Percentiles rank a stretch among this genome's conserved stretches.
Evolutionary conservation across 2,797 vertebrate genomes (phyloP).

Genomic region (Nyctalus aviator): DNA sequence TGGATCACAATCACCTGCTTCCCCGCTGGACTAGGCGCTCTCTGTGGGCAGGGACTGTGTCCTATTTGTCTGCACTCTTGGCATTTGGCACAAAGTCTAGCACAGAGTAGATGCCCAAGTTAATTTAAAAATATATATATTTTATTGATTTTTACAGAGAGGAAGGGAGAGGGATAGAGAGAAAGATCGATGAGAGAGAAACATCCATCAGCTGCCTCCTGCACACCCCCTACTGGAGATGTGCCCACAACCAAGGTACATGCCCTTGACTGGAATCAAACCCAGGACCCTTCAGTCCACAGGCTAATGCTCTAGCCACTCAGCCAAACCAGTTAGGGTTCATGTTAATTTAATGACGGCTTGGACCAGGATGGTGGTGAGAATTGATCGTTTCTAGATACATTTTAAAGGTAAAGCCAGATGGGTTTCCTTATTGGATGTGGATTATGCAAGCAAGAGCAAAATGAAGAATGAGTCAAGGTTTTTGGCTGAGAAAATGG

Average conservation of each 20-base stretch:
- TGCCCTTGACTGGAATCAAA: too few species aligned
- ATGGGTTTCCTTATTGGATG: not conserved
- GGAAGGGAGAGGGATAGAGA: too few species aligned
- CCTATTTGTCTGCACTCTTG: not conserved
- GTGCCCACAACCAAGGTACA: too few species aligned
- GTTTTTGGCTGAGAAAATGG: not conserved
- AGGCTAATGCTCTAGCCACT: too few species aligned
- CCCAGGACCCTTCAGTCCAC: too few species aligned
- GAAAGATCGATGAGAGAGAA: too few species aligned
- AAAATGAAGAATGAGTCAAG: not conserved
- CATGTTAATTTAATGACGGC: not conserved
- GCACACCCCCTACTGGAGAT: too few species aligned
- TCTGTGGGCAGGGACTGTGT: not conserved
- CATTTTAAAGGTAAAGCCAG: conserved; percentile 18
- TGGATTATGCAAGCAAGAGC: not conserved
- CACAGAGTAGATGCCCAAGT: not conserved
- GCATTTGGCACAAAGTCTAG: not conserved
- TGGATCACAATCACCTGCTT: not conserved
- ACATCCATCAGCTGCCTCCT: too few species aligned
- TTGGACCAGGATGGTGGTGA: not conserved
- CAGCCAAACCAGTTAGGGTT: not conserved
- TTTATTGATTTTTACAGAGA: too few species aligned
- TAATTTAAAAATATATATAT: not conserved
- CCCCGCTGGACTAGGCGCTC: not conserved
- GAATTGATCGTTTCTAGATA: not conserved